phyloP scores from a whole-genome alignment of 2,797 vertebrate genomes.

The Phoeniculus purpureus region DNA sequence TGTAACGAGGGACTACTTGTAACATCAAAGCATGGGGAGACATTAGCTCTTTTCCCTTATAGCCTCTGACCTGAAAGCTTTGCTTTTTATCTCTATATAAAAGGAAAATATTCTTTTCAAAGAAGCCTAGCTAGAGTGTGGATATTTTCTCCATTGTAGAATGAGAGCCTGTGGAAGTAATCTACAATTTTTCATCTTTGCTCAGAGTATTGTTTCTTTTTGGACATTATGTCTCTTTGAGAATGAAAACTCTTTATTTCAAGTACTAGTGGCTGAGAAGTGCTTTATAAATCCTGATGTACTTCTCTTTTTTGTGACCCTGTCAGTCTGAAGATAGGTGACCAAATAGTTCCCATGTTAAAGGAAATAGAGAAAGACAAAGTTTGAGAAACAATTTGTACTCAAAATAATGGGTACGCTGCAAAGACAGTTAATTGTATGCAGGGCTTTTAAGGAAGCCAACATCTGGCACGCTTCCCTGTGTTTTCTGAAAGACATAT shows the following conservation, averaged over 20 bases:
- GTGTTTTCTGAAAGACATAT: background rate
- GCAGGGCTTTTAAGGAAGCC: background rate
- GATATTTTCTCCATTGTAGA: slow-evolving; percentile 59
- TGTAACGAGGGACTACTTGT: slow-evolving; percentile 82
- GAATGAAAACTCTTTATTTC: slow-evolving; percentile 66
- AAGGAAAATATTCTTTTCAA: slow-evolving; percentile 78
- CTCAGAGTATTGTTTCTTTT: slow-evolving; percentile 62
- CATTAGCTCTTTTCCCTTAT: slow-evolving; percentile 71
- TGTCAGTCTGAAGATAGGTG: slow-evolving; percentile 13
- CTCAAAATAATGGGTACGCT: slow-evolving; percentile 2
- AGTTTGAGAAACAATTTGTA: slow-evolving; percentile 11
- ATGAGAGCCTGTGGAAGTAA: slow-evolving; percentile 66
- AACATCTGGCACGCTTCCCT: background rate
- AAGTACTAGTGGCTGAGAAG: slow-evolving; percentile 64
- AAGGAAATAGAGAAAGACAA: background rate
- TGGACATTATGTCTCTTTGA: slow-evolving; percentile 41
- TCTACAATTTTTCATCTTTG: slow-evolving; percentile 68
- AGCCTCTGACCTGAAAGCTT: slow-evolving; percentile 79
- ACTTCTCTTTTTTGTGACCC: slow-evolving; percentile 55
- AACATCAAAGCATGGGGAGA: slow-evolving; percentile 87
- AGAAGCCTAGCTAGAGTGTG: slow-evolving; percentile 59
- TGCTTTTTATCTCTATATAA: slow-evolving; percentile 80
- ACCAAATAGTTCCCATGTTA: slow-evolving; percentile 15
- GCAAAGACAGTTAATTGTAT: slow-evolving; percentile 9
- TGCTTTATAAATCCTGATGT: slow-evolving; percentile 60